Evolutionary conservation across 2,888 invertebrate species (phyloP).

Genomic region (Phengaris alcon): DNA sequence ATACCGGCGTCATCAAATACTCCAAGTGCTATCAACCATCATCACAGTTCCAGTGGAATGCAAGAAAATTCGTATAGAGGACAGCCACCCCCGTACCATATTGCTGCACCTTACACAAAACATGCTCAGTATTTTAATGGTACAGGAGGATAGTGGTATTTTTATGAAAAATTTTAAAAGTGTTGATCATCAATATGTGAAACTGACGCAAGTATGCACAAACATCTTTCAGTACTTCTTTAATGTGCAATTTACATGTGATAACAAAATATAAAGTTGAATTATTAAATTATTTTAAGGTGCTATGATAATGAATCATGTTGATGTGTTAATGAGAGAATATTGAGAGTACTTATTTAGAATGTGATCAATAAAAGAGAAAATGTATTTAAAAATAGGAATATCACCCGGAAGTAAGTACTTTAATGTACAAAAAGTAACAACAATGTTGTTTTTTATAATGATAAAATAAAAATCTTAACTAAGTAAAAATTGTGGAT

Average conservation of each 20-base stretch:
- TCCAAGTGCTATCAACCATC: constrained; percentile 62
- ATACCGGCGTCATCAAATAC: constrained; percentile 65
- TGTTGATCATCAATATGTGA: constrained; percentile 45
- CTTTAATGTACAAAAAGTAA: constrained; percentile 71
- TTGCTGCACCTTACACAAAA: constrained; percentile 90
- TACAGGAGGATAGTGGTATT: constrained; percentile 67
- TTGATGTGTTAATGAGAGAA: constrained; percentile 47
- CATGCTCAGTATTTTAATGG: constrained; percentile 84
- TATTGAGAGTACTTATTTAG: constrained; percentile 38
- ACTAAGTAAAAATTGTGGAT: constrained; percentile 5
- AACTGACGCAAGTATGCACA: constrained; percentile 41
- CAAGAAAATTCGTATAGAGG: constrained; percentile 65
- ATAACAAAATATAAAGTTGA: constrained; percentile 52
- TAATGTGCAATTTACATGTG: constrained; percentile 76
- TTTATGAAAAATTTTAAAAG: constrained; percentile 45
- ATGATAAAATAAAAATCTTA: constrained; percentile 33
- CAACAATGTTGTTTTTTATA: constrained; percentile 70
- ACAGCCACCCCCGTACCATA: constrained; percentile 90
- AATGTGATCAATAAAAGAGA: constrained; percentile 45
- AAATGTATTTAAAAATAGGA: constrained; percentile 37
- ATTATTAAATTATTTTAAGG: constrained; percentile 64
- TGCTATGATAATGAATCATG: constrained; percentile 65
- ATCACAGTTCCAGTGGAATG: constrained; percentile 64
- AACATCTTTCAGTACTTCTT: constrained; percentile 48
- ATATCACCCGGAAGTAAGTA: constrained; percentile 58